Percentiles rank a stretch among this genome's conserved stretches.
These are phyloP conservation scores for Oncopeltus fasciatus DNA, from an alignment of 1,140 invertebrate genomes.

Conservation along the genomic window DNA sequence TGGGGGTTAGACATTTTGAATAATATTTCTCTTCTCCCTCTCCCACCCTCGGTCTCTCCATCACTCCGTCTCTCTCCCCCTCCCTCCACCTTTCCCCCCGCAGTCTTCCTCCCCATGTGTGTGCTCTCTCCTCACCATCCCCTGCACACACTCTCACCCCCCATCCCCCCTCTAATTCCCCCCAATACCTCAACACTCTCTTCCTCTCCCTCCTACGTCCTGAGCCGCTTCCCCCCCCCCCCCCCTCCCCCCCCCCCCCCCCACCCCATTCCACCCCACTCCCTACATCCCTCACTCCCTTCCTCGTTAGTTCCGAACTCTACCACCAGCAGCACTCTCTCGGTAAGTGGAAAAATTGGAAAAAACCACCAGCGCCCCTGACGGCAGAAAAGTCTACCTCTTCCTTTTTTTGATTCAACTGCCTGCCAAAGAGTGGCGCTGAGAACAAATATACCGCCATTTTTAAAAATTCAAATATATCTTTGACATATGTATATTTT, in stretches of 20 bases:
- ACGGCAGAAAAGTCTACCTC: background rate
- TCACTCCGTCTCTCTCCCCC: background rate
- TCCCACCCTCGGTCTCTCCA: background rate
- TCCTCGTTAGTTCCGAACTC: background rate
- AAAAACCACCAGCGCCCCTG: conserved; percentile 6
- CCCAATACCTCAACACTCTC: background rate
- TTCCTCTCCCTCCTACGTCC: background rate
- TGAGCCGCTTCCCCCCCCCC: background rate
- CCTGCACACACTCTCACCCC: background rate
- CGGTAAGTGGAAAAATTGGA: background rate
- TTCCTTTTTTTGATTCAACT: background rate
- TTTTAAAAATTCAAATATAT: background rate
- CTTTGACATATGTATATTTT: no score
- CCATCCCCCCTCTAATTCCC: background rate
- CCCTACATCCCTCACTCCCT: background rate
- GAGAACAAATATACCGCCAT: background rate
- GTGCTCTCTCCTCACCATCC: background rate
- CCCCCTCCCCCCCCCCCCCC: no score
- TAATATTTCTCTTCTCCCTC: conserved; percentile 5
- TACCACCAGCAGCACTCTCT: conserved; percentile 2
- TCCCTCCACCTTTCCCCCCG: background rate
- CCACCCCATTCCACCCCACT: background rate
- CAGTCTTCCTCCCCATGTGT: background rate
- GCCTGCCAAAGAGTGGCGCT: background rate
- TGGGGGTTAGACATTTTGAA: conserved; percentile 7